Evolutionary conservation across 2,113 vertebrate genomes (phyloP), one percentile per base, ranked within the genome.

Genomic region (Dolichallabes microphthalmus): DNA sequence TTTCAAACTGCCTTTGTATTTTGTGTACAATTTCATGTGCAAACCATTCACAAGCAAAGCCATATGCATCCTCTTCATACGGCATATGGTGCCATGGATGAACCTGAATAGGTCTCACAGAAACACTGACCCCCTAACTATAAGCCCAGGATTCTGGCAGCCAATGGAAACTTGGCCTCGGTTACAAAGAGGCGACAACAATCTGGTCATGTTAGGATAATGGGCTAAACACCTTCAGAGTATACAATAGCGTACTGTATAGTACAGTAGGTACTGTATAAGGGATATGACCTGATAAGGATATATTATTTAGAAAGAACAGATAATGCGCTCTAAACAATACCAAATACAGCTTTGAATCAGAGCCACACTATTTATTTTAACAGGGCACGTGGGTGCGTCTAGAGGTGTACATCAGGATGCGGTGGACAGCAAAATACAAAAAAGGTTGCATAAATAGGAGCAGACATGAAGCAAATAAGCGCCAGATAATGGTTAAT

Each of bases 111-210:
- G n/a, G 61, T 76, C 77, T 81, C 39, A 53, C 35, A 83, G 88
- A 84, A 83, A 87, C 79, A 45, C 83, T 88, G 85, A 87, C 85
- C 83, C 87, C 83, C 88, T 82, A 73, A 87, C 83, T 73, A 19
- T n/a, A 39, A 58, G 76, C 87, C 64, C 60, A 82, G 35, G 66
- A 52, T 58, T 81, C 77, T 35, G 52, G 81, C 77, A 77, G 82
- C 19, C 63, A 85, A 81, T 68, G 88, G 88, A 88, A 88, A 87
- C 82, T 82, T 88, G 88, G 88, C 85, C 77, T 63, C 32, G 2
- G 50, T 39, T 78, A 61, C 66, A 61, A 88, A 63, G 80, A 74
- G 78, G 35, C 73, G 39, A 76, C 63, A 30, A 74, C 87, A 83
- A 85, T 86, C 85, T 85, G 87, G 53, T 75, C 32, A 22, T 25